These are phyloP conservation scores for Geophilus truncorum DNA, from an alignment of 2,888 invertebrate genomes.

Conservation along the genomic window DNA sequence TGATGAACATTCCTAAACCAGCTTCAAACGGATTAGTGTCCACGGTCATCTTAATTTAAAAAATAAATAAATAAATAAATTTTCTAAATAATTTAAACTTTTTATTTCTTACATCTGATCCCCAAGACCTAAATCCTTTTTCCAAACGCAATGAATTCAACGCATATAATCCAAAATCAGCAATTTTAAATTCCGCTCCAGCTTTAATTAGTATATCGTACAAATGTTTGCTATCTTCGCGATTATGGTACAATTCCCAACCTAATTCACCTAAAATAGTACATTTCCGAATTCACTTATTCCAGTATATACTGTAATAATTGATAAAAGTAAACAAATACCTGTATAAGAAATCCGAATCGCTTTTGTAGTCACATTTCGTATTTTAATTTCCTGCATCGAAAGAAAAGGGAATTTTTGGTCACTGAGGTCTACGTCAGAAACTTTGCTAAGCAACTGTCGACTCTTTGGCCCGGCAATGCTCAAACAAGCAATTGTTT, in stretches of 20 bases:
- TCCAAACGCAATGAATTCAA: conserved; percentile 50
- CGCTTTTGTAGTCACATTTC: conserved; percentile 43
- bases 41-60: conserved; percentile 48
- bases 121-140: conserved; percentile 52
- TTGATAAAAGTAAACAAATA: background rate
- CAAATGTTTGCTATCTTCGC: conserved; percentile 44
- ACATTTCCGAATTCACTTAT: background rate
- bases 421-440: conserved; percentile 44
- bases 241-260: conserved; percentile 50
- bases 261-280: conserved; percentile 48
- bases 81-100: no score
- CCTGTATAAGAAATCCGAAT: conserved; percentile 48
- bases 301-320: no score
- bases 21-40: conserved; percentile 51
- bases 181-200: conserved; percentile 46
- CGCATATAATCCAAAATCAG: conserved; percentile 50
- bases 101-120: conserved; percentile 44
- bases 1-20: conserved; percentile 48
- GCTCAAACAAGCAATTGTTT: conserved; percentile 45
- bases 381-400: conserved; percentile 43
- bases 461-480: conserved; percentile 47
- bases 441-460: conserved; percentile 45
- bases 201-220: conserved; percentile 47
- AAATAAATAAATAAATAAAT: no score
- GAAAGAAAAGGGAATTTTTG: conserved; percentile 48